Percentiles rank a stretch among this genome's conserved stretches.
Conservation (phyloP, 2,113 vertebrate species). For the Bambusicola thoracicus region DNA sequence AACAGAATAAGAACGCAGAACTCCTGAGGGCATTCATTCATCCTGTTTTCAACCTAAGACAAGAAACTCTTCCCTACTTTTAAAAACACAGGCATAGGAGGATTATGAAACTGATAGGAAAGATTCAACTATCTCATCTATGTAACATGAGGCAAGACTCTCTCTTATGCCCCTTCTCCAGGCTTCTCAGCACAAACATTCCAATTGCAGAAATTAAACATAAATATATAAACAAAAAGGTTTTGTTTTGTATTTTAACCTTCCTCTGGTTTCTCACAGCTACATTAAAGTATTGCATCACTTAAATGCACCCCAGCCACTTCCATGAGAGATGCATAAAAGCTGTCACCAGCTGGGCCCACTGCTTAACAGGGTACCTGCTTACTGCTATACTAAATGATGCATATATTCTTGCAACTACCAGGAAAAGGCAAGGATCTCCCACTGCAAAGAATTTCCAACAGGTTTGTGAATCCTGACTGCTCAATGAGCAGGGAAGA, state of each 20-base stretch:
- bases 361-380: not conserved
- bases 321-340: not conserved
- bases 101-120: not conserved
- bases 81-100: not conserved
- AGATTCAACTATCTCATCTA: not conserved
- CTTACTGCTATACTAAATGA: not conserved
- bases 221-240: not conserved
- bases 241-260: not conserved
- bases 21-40: not conserved
- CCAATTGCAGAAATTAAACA: not conserved
- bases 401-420: not conserved
- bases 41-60: not conserved
- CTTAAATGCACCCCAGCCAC: not conserved
- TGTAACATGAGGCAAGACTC: not conserved
- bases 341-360: not conserved
- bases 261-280: not conserved
- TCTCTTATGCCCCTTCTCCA: fast-evolving
- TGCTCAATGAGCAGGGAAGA: not conserved
- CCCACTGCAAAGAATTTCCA: not conserved
- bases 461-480: not conserved
- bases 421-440: not conserved
- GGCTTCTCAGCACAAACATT: not conserved
- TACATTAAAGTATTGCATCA: not conserved
- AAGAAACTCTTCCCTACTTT: not conserved
- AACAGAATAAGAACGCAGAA: not conserved